A percentile compares a stretch with the other conserved stretches of the same genome.
Conservation (phyloP, 1,140 invertebrate species). For the Copidosoma floridanum region DNA sequence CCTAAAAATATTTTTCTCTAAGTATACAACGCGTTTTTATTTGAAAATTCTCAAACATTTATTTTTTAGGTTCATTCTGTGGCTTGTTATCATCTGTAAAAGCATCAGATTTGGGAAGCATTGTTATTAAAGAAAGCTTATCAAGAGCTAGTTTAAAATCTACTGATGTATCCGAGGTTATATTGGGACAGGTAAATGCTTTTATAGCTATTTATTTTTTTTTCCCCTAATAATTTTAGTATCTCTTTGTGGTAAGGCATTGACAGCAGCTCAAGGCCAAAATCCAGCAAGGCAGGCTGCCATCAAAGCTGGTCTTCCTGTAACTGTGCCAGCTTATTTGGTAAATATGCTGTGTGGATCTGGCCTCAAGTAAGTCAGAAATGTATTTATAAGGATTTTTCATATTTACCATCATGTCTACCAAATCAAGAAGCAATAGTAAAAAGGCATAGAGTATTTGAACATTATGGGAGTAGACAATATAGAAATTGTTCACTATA, state of each 20-base stretch:
- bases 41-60: not conserved
- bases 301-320: conserved; percentile 74
- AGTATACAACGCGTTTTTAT: no score
- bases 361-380: conserved; percentile 68
- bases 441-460: no score
- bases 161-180: conserved; percentile 77
- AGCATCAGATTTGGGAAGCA: conserved; percentile 72
- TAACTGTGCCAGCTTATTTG: conserved; percentile 69
- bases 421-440: no score
- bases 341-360: conserved; percentile 88
- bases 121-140: conserved; percentile 74
- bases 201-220: conserved; percentile 17
- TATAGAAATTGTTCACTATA: no score
- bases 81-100: conserved; percentile 68
- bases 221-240: conserved; percentile 1
- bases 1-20: no score
- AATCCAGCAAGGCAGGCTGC: conserved; percentile 84
- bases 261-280: conserved; percentile 76
- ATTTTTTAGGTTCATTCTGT: conserved; percentile 66
- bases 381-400: not conserved
- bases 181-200: conserved; percentile 75
- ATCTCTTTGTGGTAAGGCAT: conserved; percentile 54
- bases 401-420: no score
- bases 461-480: no score
- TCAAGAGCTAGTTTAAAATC: conserved; percentile 62